Evolutionary conservation across 2,113 vertebrate genomes (phyloP).

Genomic region (Todiramphus saurophagus): DNA sequence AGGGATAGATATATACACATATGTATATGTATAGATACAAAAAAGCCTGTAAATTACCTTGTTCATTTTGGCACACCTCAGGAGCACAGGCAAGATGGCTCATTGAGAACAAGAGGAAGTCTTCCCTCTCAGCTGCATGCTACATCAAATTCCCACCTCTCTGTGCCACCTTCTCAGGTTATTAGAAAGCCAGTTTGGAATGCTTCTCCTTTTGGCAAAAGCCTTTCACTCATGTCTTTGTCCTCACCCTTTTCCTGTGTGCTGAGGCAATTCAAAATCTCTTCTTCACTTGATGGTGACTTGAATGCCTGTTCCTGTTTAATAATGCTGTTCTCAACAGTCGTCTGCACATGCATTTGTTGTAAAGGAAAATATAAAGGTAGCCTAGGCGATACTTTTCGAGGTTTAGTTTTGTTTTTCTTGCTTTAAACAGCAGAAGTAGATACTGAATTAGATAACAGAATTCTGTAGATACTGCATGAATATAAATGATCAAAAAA

Average conservation of each 20-base stretch:
- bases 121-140: neutral
- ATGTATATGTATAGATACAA: neutral
- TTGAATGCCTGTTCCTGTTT: neutral
- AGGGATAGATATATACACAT: neutral
- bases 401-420: neutral
- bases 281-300: neutral
- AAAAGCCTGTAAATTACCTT: neutral
- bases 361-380: neutral
- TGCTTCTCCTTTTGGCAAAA: neutral
- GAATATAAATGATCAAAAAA: neutral
- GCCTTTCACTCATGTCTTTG: neutral
- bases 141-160: neutral
- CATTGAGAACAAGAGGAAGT: neutral
- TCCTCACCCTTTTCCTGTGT: neutral
- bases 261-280: neutral
- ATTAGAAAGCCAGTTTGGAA: neutral
- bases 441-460: neutral
- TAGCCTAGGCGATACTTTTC: neutral
- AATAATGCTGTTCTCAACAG: neutral
- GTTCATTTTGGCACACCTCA: neutral
- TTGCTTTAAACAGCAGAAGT: neutral
- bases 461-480: neutral
- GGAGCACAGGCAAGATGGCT: neutral
- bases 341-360: neutral
- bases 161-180: neutral